Evolutionary conservation across 2,888 invertebrate genomes (phyloP), one percentile per base, ranked within the genome.

Genomic region (Gastrophysa polygoni): DNA sequence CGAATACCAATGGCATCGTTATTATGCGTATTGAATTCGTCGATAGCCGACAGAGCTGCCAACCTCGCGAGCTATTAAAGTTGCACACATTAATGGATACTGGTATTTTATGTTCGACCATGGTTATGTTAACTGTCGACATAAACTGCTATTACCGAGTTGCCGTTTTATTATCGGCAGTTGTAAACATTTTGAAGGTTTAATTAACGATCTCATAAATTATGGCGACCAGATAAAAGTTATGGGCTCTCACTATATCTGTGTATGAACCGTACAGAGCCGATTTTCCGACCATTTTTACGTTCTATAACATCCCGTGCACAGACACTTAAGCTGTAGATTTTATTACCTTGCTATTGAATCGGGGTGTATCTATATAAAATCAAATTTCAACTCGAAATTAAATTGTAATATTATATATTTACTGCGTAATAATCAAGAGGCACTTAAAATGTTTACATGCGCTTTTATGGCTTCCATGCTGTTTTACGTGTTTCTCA

Each of bases 151-250:
- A 69, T 70, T 68, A 70, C 66, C 64, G 66, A 68, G 64, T 68
- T 68, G 65, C 68, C 67, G 71, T 71, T 73, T 73, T 73, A 73
- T 73, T 73, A 70, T 69, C 67, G 66, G 68, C 63, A 69, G 69
- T 67, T 69, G 72, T 73, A 71, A 73, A 72, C 68, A 70, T 71
- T 73, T 73, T 73, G 71, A 73, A 73, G 69, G 69, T 71, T 71
- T 71, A 74, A 74, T 74, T 74, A 72, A 74, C 72, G 71, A 68
- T 67, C 62, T 49, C 64, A 68, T 69, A 71, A 69, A 69, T 69
- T 63, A 58, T 61, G 54, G 61, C 59, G 43, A 28, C 44, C 46
- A 43, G 64, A 61, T 66, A 57, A 62, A 63, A 68, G 61, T 65
- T 68, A 68, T 61, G 65, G 51, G 38, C 38, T 38, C 38, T 38